Evolutionary conservation across 2,113 vertebrate genomes (phyloP), one percentile per base, ranked within the genome.

Genomic region (Limanda limanda): DNA sequence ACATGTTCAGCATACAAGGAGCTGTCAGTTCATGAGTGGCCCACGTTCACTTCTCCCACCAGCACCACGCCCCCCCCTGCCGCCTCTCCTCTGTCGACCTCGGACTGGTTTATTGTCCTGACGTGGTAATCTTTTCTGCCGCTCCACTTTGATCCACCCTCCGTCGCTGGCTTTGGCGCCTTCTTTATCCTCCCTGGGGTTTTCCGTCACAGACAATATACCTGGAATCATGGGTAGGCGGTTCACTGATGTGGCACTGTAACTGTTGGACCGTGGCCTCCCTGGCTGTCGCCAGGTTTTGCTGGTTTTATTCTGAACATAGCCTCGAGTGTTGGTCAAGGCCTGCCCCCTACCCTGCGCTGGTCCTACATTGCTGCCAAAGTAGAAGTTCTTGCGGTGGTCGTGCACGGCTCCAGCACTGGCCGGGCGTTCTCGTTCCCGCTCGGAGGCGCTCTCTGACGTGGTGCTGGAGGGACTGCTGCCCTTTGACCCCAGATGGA

Each of bases 111-210:
- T 95, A 86, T 87, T 90, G 75, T 95, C 95, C 78, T 90, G 95
- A 79, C 95, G 94, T 66, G 92, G 89, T 57, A 94, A 63, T 90
- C 95, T 97, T 86, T 95, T 98, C 0, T 87, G 86, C 6, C 96
- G 92, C 73, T 97, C 96, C 84, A 99, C 97, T 89, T 95, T 97
- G 73, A 95, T 96, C 98, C 98, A 99, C 0, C 96, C 97, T 0
- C 96, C 96, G 1, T 98, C 97, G 2, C 88, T 89, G 71, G 74
- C 90, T 88, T 92, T 96, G 89, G 79, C 85, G 54, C 95, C 95
- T 54, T 95, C 95, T 48, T 91, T 93, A 2, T 88, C 86, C 60
- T 85, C 88, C 60, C 79, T 79, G 23, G 90, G 81, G 4, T 79
- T 74, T 76, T 91, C 94, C 0, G 78, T 64, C 80, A 88, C 85